These are phyloP conservation scores for Poeciliopsis presidionis DNA, from an alignment of 2,797 vertebrate genomes.

Conservation along the genomic window DNA sequence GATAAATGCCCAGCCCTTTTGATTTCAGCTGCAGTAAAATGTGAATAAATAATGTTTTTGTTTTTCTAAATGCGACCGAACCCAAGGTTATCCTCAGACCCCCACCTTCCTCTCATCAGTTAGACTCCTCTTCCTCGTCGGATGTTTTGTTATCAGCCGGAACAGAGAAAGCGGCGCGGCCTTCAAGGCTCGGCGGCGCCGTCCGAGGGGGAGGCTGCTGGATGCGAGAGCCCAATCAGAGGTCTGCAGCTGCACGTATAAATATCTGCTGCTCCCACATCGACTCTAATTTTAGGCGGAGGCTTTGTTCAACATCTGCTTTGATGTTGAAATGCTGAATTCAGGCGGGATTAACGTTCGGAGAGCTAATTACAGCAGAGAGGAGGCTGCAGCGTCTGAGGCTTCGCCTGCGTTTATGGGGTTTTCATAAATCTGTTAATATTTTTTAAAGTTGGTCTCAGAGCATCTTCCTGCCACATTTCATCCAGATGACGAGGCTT, in stretches of 20 bases:
- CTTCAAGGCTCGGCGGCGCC: constrained; percentile 1
- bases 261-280: constrained; percentile 57
- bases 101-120: not conserved
- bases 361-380: constrained; percentile 61
- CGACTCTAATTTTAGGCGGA: constrained; percentile 54
- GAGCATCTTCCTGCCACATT: not conserved
- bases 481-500: not conserved
- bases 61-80: not conserved
- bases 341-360: constrained; percentile 63
- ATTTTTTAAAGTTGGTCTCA: not conserved
- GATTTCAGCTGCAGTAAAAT: not conserved
- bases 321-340: constrained; percentile 68
- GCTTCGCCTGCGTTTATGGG: constrained; percentile 1
- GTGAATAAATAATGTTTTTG: not conserved
- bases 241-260: constrained; percentile 47
- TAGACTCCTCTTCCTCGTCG: not conserved
- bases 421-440: not conserved
- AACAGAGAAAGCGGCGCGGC: not conserved
- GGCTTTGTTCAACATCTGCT: constrained; percentile 60
- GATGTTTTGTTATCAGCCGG: not conserved
- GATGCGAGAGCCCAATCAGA: constrained; percentile 26
- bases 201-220: constrained; percentile 6
- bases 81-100: not conserved
- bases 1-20: no score
- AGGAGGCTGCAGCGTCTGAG: constrained; percentile 30